Base-by-base conservation (phyloP, 2,113 vertebrate species). In the Ginglymostoma cirratum region DNA sequence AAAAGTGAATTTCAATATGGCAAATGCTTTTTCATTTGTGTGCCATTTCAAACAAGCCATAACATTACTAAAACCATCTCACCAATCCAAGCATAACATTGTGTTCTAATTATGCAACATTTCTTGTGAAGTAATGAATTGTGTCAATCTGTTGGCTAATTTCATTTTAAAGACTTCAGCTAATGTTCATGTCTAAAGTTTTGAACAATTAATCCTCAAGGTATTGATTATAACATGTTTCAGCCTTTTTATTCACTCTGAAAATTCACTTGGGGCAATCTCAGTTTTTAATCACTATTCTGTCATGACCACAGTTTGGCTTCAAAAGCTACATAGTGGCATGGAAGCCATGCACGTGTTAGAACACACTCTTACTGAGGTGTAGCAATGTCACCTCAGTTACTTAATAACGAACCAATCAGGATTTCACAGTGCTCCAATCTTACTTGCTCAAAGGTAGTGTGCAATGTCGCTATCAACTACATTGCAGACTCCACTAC, bases 61-160 rank as follows among this genome's bases (percentile, higher is more conserved):
- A 65, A 34, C 42, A n/a, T 34, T 34, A 21, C 19, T 34, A 65
- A 92, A 92, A 92, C 66, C 61, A 66, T 92, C 55, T 6, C 55
- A 17, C 17, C 1, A 4, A 23, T 66, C 87, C 55, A 92, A 92
- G 89, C 34, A 66, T 66, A 92, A 92, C 55, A 66, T 65, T 19
- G 0, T n/a, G 0, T 61, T 30, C 89, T 2, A 21, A 38, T 65
- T 34, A 38, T 92, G 55, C n/a, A 17, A 5, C 55, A 65, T n/a
- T 83, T 66, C 65, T 65, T n/a, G 34, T 15, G 7, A 65, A 17
- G 17, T 19, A 19, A 17, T 65, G 89, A 66, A 65, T 17, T 7
- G 55, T 92, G 30, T 92, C 89, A 92, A 92, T 66, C 89, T 7
- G 55, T 65, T 65, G 34, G 34, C 89, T 92, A 92, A 90, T 65